Evolutionary conservation across 1,140 invertebrate genomes (phyloP).

Genomic region (Pygmarrhopalites habei): DNA sequence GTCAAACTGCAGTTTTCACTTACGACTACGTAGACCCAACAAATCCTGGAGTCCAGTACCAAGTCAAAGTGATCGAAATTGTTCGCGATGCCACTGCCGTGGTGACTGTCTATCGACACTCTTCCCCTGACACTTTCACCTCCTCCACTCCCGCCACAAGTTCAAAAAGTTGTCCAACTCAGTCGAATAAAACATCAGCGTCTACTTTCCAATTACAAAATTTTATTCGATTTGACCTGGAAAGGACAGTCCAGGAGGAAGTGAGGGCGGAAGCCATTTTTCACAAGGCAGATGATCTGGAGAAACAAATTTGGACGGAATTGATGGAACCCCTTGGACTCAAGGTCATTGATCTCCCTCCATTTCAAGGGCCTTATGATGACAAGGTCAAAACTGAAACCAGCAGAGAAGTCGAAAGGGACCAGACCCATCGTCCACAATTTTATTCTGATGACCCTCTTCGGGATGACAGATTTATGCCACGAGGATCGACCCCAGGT

Average conservation of each 20-base stretch:
- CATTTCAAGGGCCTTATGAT: conserved; percentile 27
- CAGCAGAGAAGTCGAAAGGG: neutral
- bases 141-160: too few species aligned
- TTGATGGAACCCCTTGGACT: conserved; percentile 26
- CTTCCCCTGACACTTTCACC: too few species aligned
- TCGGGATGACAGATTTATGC: conserved; percentile 6
- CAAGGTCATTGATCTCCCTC: conserved; percentile 18
- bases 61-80: conserved; percentile 27
- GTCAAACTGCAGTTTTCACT: neutral
- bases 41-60: conserved; percentile 6
- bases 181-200: conserved; percentile 5
- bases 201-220: conserved; percentile 19
- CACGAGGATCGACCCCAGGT: too few species aligned
- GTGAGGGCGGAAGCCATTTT: conserved; percentile 1
- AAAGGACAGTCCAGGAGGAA: neutral
- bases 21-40: conserved; percentile 19
- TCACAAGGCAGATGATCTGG: conserved; percentile 13
- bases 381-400: conserved; percentile 4
- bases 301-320: conserved; percentile 21
- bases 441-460: conserved; percentile 5
- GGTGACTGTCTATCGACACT: too few species aligned
- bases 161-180: neutral
- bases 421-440: neutral
- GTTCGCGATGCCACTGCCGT: conserved; percentile 13
- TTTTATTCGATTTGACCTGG: conserved; percentile 5